Evolutionary conservation across 2,797 vertebrate species (phyloP).

Genomic region (Sebastes trivittatus): DNA sequence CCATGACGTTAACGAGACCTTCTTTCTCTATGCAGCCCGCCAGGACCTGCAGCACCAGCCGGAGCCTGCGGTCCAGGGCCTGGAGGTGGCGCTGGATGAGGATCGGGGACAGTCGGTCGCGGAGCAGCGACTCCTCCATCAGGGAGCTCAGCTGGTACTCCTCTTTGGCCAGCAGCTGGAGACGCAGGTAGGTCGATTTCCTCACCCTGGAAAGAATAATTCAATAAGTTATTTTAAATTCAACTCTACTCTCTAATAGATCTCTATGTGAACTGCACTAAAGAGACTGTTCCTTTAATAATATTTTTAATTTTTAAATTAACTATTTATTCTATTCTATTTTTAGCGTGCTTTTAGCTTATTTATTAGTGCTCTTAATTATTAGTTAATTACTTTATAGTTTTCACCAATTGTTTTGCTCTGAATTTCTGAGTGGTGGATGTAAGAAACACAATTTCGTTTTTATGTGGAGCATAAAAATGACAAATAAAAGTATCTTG

Average conservation of each 20-base stretch:
- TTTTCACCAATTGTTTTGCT: too few relatives aligned
- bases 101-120: slow-evolving; percentile 89
- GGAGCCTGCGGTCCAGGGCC: slow-evolving; percentile 93
- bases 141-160: slow-evolving; percentile 91
- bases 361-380: too few relatives aligned
- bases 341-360: too few relatives aligned
- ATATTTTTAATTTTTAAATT: too few relatives aligned
- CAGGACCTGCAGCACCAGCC: slow-evolving; percentile 89
- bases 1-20: slow-evolving; percentile 86
- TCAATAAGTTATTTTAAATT: not conserved
- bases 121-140: slow-evolving; percentile 93
- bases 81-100: slow-evolving; percentile 91
- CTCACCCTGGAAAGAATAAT: slow-evolving; percentile 81
- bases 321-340: too few relatives aligned
- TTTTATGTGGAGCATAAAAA: too few relatives aligned
- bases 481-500: too few relatives aligned
- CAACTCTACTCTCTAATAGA: accelerated
- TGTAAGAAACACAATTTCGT: too few relatives aligned
- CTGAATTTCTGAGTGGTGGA: too few relatives aligned
- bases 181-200: slow-evolving; percentile 92
- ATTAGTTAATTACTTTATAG: too few relatives aligned
- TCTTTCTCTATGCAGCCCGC: slow-evolving; percentile 91
- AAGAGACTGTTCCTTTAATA: too few relatives aligned
- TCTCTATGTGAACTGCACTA: too few relatives aligned
- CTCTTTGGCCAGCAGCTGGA: slow-evolving; percentile 94